A percentile compares a stretch with the other conserved stretches of the same genome.
These are phyloP conservation scores for Connochaetes taurinus DNA, from an alignment of 2,113 vertebrate genomes.

Conservation along the genomic window DNA sequence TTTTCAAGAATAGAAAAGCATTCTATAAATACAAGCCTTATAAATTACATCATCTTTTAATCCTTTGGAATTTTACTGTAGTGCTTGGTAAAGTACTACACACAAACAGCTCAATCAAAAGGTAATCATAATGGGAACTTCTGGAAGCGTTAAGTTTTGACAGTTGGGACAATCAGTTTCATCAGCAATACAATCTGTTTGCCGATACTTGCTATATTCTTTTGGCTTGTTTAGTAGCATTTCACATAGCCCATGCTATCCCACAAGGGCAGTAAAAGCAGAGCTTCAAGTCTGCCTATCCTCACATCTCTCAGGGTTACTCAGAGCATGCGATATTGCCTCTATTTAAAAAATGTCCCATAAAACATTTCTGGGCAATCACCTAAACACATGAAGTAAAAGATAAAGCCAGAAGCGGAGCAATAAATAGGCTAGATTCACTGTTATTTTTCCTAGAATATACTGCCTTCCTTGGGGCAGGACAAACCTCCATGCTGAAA, in stretches of 20 bases:
- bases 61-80: background rate
- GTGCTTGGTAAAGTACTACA: background rate
- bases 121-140: slow-evolving; percentile 5
- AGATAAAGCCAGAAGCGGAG: background rate
- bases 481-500: background rate
- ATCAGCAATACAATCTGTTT: background rate
- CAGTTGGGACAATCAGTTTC: background rate
- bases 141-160: background rate
- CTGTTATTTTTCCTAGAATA: background rate
- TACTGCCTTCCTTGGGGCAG: background rate
- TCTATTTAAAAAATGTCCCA: background rate
- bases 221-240: background rate
- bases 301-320: background rate
- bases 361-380: background rate
- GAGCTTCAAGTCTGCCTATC: background rate
- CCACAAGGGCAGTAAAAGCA: background rate
- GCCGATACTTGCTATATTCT: background rate
- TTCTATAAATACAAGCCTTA: background rate
- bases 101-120: slow-evolving; percentile 17
- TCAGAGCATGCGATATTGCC: background rate
- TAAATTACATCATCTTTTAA: background rate
- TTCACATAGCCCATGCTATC: background rate
- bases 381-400: background rate
- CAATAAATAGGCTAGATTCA: background rate
- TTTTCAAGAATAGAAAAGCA: background rate